phyloP scores from a whole-genome alignment of 37 sponge, comb jelly and placozoan genomes.

The Theonella swinhoei region DNA sequence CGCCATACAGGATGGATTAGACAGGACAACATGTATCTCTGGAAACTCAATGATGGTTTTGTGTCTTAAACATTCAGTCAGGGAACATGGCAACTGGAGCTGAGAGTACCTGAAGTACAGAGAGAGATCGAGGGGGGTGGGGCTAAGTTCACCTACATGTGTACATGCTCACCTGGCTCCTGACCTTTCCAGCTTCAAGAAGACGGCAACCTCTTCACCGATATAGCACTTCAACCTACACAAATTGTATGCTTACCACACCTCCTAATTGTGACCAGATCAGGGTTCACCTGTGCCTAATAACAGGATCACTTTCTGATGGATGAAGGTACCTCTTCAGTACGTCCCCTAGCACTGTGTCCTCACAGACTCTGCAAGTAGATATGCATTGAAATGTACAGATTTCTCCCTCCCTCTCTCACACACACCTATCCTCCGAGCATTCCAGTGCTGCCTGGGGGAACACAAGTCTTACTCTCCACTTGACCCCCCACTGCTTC shows the following conservation, averaged over 20 bases:
- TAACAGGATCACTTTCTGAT: conserved; percentile 38
- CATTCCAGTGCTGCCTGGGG: conserved; percentile 17
- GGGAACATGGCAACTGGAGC: conserved; percentile 18
- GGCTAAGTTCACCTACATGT: too few species aligned
- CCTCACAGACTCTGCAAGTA: conserved; percentile 52
- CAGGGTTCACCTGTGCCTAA: conserved; percentile 60
- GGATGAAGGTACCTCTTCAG: conserved; percentile 62
- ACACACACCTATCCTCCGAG: conserved; percentile 49
- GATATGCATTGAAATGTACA: too few species aligned
- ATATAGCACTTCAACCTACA: not conserved
- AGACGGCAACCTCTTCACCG: not conserved
- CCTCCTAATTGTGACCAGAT: too few species aligned
- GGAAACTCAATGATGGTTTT: conserved; percentile 68
- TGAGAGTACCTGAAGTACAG: conserved; percentile 29
- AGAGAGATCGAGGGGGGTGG: too few species aligned
- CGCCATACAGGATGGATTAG: too few species aligned
- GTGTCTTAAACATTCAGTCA: conserved; percentile 33
- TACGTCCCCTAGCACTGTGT: conserved; percentile 17
- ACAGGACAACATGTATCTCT: conserved; percentile 9
- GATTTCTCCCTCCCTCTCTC: not conserved
- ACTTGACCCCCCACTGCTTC: conserved; percentile 29
- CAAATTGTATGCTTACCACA: not conserved
- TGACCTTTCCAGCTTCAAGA: conserved; percentile 2
- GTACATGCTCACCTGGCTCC: too few species aligned
- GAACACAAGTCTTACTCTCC: conserved; percentile 57